These are phyloP conservation scores for Hydrochoerus hydrochaeris DNA, from an alignment of 2,113 vertebrate species.

Conservation along the genomic window DNA sequence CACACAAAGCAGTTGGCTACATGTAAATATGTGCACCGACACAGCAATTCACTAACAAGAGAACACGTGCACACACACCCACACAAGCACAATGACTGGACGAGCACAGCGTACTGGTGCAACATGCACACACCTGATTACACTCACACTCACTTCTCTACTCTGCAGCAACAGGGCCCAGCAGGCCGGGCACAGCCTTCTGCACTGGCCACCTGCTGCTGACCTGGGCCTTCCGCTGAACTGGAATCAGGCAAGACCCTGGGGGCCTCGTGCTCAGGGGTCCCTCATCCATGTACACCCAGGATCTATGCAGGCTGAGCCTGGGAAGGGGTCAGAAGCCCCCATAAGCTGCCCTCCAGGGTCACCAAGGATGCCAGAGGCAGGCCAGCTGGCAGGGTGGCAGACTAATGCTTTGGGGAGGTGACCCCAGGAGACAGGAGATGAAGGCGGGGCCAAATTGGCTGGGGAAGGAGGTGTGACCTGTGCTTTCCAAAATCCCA, in stretches of 20 bases:
- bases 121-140: no score
- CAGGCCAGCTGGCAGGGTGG: neutral
- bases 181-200: neutral
- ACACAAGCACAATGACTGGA: neutral
- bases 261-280: neutral
- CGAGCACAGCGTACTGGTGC: neutral
- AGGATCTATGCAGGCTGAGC: neutral
- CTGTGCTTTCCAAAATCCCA: neutral
- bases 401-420: neutral
- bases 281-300: neutral
- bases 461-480: neutral
- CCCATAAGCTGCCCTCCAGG: neutral
- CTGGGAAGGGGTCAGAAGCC: neutral
- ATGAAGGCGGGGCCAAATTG: neutral
- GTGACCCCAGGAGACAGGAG: neutral
- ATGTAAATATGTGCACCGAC: rapidly evolving
- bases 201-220: neutral
- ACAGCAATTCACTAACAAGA: neutral
- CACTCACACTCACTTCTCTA: no score
- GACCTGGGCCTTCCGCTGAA: neutral
- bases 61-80: no score
- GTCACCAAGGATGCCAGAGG: neutral
- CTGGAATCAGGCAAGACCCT: neutral
- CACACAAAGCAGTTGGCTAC: neutral
- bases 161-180: neutral